Evolutionary conservation across 2,797 vertebrate genomes (phyloP), one percentile per base, ranked within the genome.

Genomic region (Meda fulgida): DNA sequence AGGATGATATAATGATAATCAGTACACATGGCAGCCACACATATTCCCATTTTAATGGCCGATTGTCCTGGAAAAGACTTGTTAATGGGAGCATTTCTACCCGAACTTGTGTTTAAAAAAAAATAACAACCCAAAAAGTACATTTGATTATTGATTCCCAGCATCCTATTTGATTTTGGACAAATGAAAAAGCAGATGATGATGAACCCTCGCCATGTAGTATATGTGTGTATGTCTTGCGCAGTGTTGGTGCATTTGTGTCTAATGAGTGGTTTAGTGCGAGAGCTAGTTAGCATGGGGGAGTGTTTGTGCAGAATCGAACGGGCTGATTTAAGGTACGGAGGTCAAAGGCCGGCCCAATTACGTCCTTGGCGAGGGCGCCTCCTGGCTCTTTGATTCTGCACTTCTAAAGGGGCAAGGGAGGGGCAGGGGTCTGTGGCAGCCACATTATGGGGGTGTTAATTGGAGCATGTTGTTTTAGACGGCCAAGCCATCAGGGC

Each of bases 291-390:
- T 97, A 97, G 96, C 96, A 95, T 93, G 96, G 96, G 95, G 96
- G 97, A 96, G 95, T 94, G 92, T 94, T 93, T 90, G 89, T 89
- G 87, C 83, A 94, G 94, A 94, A 95, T 95, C 93, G 94, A 95
- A 93, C 95, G 93, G 94, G 93, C 93, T 96, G 95, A 96, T 97
- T 96, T 96, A 95, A 97, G 96, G 94, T 96, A 91, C 87, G 91
- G 94, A 95, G 97, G 97, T 97, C 94, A 93, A 88, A 95, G 97
- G 97, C 96, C 97, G 97, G 96, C 95, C 97, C 98, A 99, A 99
- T 99, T 99, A 99, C 95, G 95, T 96, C 94, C 96, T 95, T 94
- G 86, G 93, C 93, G 94, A 92, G 95, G 96, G 95, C 94, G 95
- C 94, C 93, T 92, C 94, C 92, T 94, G 92, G 91, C 93, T 93